Conservation (phyloP, 2,113 vertebrate genomes). For the Stomatorhinus ivindoensis region DNA sequence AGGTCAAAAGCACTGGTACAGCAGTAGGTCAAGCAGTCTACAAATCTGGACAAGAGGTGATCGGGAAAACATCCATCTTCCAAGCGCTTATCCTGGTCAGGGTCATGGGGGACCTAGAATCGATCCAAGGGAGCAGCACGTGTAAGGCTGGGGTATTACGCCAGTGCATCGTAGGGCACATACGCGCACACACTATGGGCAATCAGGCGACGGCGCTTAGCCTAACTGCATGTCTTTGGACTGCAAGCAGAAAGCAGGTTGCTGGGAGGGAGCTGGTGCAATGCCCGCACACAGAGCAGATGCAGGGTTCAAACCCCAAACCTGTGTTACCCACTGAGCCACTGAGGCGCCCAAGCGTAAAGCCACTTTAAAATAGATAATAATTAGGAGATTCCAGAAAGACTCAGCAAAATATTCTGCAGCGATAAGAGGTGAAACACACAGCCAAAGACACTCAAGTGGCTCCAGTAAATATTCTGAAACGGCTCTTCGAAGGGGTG, state of each 20-base stretch:
- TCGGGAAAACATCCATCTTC: neutral
- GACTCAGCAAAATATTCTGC: neutral
- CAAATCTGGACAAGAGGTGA: neutral
- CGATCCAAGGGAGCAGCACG: neutral
- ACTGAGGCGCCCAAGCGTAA: neutral
- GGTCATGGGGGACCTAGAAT: neutral
- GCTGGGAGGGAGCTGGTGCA: neutral
- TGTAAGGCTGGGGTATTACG: conserved; percentile 20
- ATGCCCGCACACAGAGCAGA: neutral
- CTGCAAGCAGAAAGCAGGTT: neutral
- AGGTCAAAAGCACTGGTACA: too few species aligned
- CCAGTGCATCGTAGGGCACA: neutral
- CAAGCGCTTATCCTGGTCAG: neutral
- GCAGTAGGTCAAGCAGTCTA: neutral
- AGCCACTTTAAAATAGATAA: neutral
- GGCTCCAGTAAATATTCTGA: neutral
- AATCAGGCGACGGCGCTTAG: neutral
- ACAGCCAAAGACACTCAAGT: neutral
- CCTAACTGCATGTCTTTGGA: neutral
- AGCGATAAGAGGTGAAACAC: neutral
- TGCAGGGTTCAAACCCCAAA: neutral
- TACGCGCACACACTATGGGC: neutral
- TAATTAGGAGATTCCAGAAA: neutral
- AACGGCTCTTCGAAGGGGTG: neutral
- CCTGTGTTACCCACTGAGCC: neutral